Evolutionary conservation across 2,113 vertebrate species (phyloP).

Genomic region (Gambusia affinis): DNA sequence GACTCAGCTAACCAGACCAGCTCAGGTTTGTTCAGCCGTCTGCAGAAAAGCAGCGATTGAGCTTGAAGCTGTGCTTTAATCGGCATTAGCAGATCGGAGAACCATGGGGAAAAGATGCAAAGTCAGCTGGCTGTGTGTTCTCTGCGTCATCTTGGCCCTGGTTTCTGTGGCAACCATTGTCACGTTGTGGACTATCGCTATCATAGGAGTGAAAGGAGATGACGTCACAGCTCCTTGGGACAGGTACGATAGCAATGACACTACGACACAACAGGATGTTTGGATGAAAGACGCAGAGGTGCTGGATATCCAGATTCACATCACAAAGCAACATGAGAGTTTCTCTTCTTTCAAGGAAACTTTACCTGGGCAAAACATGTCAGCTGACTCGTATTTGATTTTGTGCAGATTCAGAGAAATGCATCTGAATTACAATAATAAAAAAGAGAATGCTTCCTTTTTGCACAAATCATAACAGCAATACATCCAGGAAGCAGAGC

Average conservation of each 20-base stretch:
- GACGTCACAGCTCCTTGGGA: slow-evolving; percentile 43
- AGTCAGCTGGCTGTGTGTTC: slow-evolving; percentile 81
- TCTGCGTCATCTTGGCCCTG: slow-evolving; percentile 73
- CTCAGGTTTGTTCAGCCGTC: not conserved
- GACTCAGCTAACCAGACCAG: not conserved
- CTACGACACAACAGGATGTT: not conserved
- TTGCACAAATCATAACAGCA: not conserved
- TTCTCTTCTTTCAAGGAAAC: no score
- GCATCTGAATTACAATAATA: not conserved
- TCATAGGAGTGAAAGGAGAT: slow-evolving; percentile 58
- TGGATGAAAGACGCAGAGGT: not conserved
- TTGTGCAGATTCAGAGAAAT: not conserved
- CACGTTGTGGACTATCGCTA: slow-evolving; percentile 79
- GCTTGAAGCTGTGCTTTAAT: not conserved
- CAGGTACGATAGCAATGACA: not conserved
- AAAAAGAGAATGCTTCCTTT: not conserved
- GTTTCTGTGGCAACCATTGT: slow-evolving; percentile 82
- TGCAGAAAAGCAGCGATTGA: not conserved
- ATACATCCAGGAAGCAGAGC: not conserved
- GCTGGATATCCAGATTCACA: not conserved
- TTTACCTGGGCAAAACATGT: not conserved
- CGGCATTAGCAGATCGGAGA: not conserved
- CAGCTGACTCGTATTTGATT: not conserved
- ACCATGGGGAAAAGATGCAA: slow-evolving; percentile 81
- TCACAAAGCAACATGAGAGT: no score